Conservation (phyloP, 2,888 invertebrate species). For the Melikaiella ostensackeni region DNA sequence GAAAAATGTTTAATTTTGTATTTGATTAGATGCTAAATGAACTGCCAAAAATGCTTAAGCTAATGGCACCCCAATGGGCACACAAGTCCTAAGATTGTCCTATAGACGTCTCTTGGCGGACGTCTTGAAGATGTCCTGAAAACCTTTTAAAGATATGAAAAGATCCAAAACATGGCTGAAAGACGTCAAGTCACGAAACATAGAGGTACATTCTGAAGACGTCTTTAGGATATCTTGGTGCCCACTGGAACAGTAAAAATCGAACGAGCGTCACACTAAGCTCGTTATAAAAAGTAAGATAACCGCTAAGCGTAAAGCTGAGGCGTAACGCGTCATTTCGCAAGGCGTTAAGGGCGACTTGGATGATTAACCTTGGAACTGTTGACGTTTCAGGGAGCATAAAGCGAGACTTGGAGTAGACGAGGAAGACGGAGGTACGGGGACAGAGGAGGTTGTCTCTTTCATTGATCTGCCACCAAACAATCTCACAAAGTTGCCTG, state of each 20-base stretch:
- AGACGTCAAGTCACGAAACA: no score
- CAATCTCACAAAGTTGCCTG: slow-evolving; percentile 87
- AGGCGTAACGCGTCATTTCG: slow-evolving; percentile 25
- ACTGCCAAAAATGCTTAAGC: neutral
- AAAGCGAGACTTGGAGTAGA: slow-evolving; percentile 84
- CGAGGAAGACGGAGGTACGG: slow-evolving; percentile 80
- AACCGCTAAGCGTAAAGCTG: neutral
- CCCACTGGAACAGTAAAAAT: neutral
- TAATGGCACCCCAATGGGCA: no score
- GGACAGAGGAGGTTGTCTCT: slow-evolving; percentile 88
- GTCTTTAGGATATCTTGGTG: no score
- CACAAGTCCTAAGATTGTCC: no score
- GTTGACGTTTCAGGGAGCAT: slow-evolving; percentile 84
- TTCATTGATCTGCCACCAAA: slow-evolving; percentile 89
- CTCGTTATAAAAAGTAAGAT: neutral
- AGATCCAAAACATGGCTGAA: no score
- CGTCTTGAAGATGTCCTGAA: no score
- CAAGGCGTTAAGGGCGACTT: neutral
- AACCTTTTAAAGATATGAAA: no score
- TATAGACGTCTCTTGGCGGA: no score
- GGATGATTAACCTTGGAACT: slow-evolving; percentile 36
- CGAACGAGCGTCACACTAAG: neutral
- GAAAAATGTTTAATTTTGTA: neutral
- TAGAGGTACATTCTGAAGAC: no score
- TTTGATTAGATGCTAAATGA: neutral